Evolutionary conservation across 2,888 invertebrate species (phyloP).

Genomic region (Pollenia amentaria): DNA sequence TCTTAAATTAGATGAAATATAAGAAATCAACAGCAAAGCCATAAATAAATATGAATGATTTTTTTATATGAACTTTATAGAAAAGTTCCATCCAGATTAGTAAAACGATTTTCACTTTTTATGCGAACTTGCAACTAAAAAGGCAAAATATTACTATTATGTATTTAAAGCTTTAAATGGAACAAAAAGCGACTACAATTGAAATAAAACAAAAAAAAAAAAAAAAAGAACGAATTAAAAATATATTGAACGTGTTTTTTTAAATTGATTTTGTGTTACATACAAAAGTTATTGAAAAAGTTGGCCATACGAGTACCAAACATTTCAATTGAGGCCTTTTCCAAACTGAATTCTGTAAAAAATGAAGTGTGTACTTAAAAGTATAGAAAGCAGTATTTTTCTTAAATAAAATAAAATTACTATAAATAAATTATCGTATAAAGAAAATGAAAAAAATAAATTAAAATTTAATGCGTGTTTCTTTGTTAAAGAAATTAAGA

Average conservation of each 20-base stretch:
- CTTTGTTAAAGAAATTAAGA: conserved; percentile 12
- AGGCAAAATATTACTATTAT: neutral
- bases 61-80: conserved; percentile 3
- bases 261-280: conserved; percentile 77
- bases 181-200: conserved; percentile 24
- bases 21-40: neutral
- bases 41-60: neutral
- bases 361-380: conserved; percentile 70
- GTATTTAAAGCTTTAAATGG: conserved; percentile 11
- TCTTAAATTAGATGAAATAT: conserved; percentile 36
- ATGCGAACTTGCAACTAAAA: neutral
- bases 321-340: conserved; percentile 82
- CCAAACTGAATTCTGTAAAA: conserved; percentile 76
- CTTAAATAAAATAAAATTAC: conserved; percentile 14
- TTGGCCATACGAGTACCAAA: conserved; percentile 84
- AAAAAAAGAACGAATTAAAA: conserved; percentile 52
- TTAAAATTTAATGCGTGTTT: neutral
- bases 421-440: neutral
- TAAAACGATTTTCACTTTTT: conserved; percentile 10
- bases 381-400: conserved; percentile 32
- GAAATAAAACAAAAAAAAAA: conserved; percentile 36
- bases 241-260: conserved; percentile 32
- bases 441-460: neutral
- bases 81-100: conserved; percentile 28
- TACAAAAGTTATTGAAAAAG: conserved; percentile 84